phyloP scores from a whole-genome alignment of 2,797 vertebrate genomes.

The Helarctos malayanus region DNA sequence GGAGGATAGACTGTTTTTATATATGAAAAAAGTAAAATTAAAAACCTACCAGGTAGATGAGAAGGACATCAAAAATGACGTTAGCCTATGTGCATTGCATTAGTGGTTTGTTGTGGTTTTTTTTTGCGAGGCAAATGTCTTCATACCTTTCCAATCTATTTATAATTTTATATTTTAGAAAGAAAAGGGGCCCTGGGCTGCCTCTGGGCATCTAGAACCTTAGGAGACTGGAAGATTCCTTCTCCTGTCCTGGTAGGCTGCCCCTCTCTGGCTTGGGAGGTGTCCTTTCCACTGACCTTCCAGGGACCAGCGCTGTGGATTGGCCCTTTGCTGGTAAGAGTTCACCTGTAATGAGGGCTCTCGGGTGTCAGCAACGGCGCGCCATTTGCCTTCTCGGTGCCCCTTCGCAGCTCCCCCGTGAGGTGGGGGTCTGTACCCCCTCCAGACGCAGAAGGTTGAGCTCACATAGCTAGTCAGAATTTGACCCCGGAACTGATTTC shows the following conservation, averaged over 20 bases:
- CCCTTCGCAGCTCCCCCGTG: neutral
- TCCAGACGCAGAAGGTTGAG: neutral
- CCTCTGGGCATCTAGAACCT: neutral
- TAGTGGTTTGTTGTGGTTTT: neutral
- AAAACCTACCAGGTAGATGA: neutral
- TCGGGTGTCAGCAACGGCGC: fast-evolving
- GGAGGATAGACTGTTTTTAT: neutral
- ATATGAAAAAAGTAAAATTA: neutral
- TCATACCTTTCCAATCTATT: neutral
- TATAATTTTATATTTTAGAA: neutral
- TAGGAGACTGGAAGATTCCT: neutral
- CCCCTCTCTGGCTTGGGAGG: neutral
- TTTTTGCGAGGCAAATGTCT: neutral
- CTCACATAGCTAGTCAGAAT: neutral
- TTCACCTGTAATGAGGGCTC: fast-evolving
- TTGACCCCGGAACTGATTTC: neutral
- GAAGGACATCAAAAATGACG: neutral
- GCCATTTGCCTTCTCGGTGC: fast-evolving
- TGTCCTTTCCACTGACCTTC: neutral
- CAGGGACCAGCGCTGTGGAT: neutral
- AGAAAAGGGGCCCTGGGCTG: neutral
- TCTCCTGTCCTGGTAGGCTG: neutral
- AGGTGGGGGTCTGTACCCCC: neutral
- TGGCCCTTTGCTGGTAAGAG: fast-evolving
- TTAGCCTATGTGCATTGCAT: neutral